phyloP scores from a whole-genome alignment of 2,888 invertebrate genomes.

The Drosophila meridionalis region DNA sequence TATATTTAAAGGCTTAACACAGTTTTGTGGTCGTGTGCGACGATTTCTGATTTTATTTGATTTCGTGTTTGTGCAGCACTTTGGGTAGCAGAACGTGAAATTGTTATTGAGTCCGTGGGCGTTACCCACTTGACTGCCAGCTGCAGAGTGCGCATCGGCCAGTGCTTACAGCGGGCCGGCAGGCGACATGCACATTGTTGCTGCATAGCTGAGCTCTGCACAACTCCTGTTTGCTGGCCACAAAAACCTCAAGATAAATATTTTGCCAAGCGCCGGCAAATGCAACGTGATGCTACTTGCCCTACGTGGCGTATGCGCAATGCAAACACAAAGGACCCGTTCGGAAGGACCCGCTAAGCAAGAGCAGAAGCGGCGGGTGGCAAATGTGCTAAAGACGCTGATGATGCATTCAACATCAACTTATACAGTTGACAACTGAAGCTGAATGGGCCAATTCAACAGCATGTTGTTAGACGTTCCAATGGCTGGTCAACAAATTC shows the following conservation, averaged over 20 bases:
- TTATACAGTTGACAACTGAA: slow-evolving; percentile 30
- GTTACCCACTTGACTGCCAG: slow-evolving; percentile 28
- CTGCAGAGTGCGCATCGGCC: slow-evolving; percentile 33
- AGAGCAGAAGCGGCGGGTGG: not conserved
- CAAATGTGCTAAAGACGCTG: slow-evolving; percentile 48
- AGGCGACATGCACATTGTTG: slow-evolving; percentile 36
- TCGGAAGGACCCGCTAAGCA: too few species aligned
- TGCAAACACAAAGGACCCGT: slow-evolving; percentile 35
- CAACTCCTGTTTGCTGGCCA: slow-evolving; percentile 41
- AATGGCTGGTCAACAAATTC: slow-evolving; percentile 10
- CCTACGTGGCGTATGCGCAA: slow-evolving; percentile 57
- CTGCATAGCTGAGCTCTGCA: slow-evolving; percentile 36
- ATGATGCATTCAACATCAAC: slow-evolving; percentile 39
- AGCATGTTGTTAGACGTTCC: slow-evolving; percentile 3
- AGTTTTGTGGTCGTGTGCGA: slow-evolving; percentile 28
- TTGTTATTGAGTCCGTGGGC: slow-evolving; percentile 60
- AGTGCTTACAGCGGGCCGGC: slow-evolving; percentile 19
- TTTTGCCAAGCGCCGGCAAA: slow-evolving; percentile 38
- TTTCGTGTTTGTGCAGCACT: slow-evolving; percentile 65
- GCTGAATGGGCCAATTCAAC: slow-evolving; percentile 38
- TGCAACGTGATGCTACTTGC: slow-evolving; percentile 39
- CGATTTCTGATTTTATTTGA: slow-evolving; percentile 62
- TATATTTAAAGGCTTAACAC: slow-evolving; percentile 17
- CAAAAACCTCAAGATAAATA: slow-evolving; percentile 52
- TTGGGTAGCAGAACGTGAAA: slow-evolving; percentile 52